Evolutionary conservation across 2,888 invertebrate species (phyloP).

Genomic region (Nomada goodeniana): DNA sequence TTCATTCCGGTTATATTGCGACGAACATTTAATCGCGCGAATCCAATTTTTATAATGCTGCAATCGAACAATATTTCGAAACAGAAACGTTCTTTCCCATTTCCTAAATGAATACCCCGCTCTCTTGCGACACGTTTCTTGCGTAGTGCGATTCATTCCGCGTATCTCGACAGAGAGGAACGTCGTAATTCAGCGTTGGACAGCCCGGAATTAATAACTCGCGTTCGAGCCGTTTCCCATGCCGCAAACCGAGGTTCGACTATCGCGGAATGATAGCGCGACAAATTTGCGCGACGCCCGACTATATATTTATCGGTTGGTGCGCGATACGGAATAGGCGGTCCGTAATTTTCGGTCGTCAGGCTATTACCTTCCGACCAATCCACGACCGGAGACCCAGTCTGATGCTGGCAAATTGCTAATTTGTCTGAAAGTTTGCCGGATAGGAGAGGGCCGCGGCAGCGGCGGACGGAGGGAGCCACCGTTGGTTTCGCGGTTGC

Average conservation of each 20-base stretch:
- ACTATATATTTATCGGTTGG: slow-evolving; percentile 46
- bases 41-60: too few species aligned
- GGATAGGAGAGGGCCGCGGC: slow-evolving; percentile 21
- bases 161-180: too few species aligned
- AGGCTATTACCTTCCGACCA: slow-evolving; percentile 57
- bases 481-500: slow-evolving; percentile 42
- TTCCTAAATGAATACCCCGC: too few species aligned
- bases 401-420: slow-evolving; percentile 71
- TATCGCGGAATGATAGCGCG: slow-evolving; percentile 33
- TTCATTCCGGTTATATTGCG: too few species aligned
- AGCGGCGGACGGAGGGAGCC: slow-evolving; percentile 32
- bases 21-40: too few species aligned
- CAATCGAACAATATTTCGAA: too few species aligned
- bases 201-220: too few species aligned
- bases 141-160: too few species aligned
- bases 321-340: slow-evolving; percentile 62
- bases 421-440: slow-evolving; percentile 67
- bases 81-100: too few species aligned
- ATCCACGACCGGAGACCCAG: slow-evolving; percentile 56
- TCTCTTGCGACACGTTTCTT: too few species aligned
- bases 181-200: too few species aligned
- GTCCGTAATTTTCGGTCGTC: slow-evolving; percentile 64
- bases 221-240: background rate
- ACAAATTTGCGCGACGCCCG: slow-evolving; percentile 16
- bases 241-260: background rate